Conservation (phyloP, 2,113 vertebrate genomes). For the Bombycilla garrulus region DNA sequence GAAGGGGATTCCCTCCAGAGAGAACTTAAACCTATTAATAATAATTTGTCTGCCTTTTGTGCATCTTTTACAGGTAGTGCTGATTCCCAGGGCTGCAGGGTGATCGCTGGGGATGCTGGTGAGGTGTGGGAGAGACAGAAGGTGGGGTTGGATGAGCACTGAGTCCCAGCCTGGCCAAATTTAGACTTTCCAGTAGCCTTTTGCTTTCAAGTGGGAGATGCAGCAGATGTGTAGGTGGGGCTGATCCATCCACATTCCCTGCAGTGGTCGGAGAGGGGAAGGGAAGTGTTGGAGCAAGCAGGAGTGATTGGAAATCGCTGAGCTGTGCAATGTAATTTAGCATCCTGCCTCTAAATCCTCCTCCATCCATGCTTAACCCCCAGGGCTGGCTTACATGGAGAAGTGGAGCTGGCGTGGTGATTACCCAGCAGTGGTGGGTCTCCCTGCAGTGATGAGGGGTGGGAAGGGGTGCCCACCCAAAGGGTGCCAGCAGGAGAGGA, state of each 20-base stretch:
- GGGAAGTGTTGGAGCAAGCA: not conserved
- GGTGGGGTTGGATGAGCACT: not conserved
- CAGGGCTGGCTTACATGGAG: not conserved
- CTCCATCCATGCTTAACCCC: slow-evolving; percentile 20
- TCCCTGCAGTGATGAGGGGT: fast-evolving
- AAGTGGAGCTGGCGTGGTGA: not conserved
- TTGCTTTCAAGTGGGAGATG: not conserved
- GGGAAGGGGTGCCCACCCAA: not conserved
- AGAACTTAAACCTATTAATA: slow-evolving; percentile 17
- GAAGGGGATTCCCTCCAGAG: slow-evolving; percentile 22
- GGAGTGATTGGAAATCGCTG: not conserved
- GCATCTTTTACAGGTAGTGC: not conserved
- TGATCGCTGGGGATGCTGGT: not conserved
- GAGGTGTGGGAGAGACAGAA: not conserved
- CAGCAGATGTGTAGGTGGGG: not conserved
- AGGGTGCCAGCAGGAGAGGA: not conserved
- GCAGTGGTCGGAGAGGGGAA: fast-evolving
- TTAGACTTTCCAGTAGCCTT: not conserved
- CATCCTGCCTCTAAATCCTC: slow-evolving; percentile 27
- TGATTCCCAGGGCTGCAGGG: not conserved
- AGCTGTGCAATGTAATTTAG: slow-evolving; percentile 12
- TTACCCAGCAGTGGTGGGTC: not conserved
- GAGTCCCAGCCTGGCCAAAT: not conserved
- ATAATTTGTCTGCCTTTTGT: not conserved
- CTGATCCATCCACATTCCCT: not conserved